phyloP scores from a whole-genome alignment of 2,888 invertebrate species.

The Amiota communis region DNA sequence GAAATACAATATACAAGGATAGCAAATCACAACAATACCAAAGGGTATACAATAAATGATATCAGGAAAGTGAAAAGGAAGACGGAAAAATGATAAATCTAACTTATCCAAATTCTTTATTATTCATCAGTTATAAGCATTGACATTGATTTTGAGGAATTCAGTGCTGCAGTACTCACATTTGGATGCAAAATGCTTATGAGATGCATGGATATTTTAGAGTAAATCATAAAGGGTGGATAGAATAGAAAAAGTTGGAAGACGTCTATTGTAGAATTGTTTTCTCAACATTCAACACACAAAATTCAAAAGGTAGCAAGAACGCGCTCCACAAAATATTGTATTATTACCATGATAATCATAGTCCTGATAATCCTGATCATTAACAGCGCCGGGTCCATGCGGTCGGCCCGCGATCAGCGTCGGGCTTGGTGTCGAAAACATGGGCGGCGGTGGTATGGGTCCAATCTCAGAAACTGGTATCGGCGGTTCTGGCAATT shows the following conservation, averaged over 20 bases:
- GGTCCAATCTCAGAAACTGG: slow-evolving; percentile 94
- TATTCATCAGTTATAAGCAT: too few relatives aligned
- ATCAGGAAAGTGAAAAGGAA: slow-evolving; percentile 50
- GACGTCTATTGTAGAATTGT: too few relatives aligned
- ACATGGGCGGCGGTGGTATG: slow-evolving; percentile 95
- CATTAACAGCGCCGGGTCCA: slow-evolving; percentile 72
- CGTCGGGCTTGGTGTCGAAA: slow-evolving; percentile 89
- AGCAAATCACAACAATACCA: not conserved
- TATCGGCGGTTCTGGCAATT: slow-evolving; percentile 93
- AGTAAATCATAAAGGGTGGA: not conserved
- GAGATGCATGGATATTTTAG: not conserved
- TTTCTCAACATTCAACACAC: too few relatives aligned
- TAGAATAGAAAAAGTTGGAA: not conserved
- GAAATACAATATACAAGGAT: not conserved
- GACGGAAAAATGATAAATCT: not conserved
- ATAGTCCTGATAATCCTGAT: slow-evolving; percentile 75
- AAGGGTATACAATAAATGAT: not conserved
- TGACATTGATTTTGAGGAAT: too few relatives aligned
- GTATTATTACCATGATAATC: slow-evolving; percentile 78
- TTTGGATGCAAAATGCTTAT: not conserved
- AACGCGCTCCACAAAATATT: too few relatives aligned
- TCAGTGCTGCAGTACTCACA: too few relatives aligned
- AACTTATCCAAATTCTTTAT: not conserved
- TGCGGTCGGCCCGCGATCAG: slow-evolving; percentile 76
- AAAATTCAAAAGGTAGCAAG: too few relatives aligned